Evolutionary conservation across 1,140 invertebrate genomes (phyloP), one percentile per base, ranked within the genome.

Genomic region (Pissodes strobi): DNA sequence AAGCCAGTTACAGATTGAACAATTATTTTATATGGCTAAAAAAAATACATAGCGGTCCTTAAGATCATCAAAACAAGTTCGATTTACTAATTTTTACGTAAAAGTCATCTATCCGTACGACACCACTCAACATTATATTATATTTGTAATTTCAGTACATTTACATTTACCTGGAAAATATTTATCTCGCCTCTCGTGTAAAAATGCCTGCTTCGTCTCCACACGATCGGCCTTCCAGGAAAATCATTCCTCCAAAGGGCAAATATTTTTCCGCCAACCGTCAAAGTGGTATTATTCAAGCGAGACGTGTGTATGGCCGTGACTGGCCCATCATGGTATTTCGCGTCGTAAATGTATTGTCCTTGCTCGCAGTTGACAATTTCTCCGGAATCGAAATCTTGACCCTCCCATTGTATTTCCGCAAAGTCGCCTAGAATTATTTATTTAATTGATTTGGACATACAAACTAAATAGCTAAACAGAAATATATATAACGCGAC

Each of bases 321-420:
- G 3, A 27, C 25, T 27, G 87, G 84, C 0, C 88, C 88, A 70
- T 90, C 86, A 69, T 91, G 89, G 49, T 87, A 82, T 59, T 72
- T 76, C 64, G 81, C 81, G 59, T 77, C 71, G 69, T 76, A 80
- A 22, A 76, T 55, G 73, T 82, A 79, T 60, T 78, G 79, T 25
- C 75, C 77, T 41, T 75, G 76, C 75, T 87, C 84, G 4, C 77
- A 80, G 69, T 84, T 85, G 1, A 86, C 79, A 10, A 74, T 67
- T 64, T 82, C 78, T 0, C 83, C 86, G 0, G 82, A 83, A 62
- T 82, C 80, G 51, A 85, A 84, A 27, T 86, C 82, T 67, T 82
- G 85, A 10, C 86, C 86, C 64, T 84, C 82, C 85, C 85, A 88
- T 1, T 79, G 75, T 34, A 83, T 72, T 58, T 79, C 74, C 6